Evolutionary conservation across 2,113 vertebrate genomes (phyloP).

Genomic region (Clupea harengus): DNA sequence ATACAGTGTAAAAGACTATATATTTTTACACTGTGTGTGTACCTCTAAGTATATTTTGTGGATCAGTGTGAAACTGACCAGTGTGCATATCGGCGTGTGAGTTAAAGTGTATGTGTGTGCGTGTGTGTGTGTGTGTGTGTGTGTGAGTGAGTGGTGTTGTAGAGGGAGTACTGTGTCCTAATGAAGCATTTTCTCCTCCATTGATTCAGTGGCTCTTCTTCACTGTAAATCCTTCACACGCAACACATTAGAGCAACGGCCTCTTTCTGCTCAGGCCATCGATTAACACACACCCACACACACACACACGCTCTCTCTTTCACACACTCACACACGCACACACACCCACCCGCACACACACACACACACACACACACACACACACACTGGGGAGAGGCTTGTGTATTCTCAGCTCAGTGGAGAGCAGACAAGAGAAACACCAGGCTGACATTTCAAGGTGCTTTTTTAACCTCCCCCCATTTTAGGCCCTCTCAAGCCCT

Average conservation of each 20-base stretch:
- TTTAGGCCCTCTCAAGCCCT: background rate
- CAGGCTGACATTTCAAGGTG: constrained; percentile 46
- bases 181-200: constrained; percentile 78
- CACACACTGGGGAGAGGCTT: constrained; percentile 14
- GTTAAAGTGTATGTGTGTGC: constrained; percentile 16
- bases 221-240: constrained; percentile 77
- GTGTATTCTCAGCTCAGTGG: background rate
- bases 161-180: constrained; percentile 61
- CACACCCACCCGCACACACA: background rate
- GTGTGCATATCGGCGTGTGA: background rate
- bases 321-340: constrained; percentile 3
- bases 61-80: background rate
- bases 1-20: background rate
- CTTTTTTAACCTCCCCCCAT: constrained; percentile 10
- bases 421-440: background rate
- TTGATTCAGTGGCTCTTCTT: constrained; percentile 72
- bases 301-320: background rate
- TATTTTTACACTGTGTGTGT: background rate
- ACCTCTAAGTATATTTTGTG: background rate
- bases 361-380: background rate
- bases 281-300: constrained; percentile 59
- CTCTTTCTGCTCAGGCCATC: constrained; percentile 71
- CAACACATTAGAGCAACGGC: constrained; percentile 73
- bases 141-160: constrained; percentile 1
- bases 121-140: constrained; percentile 10